phyloP scores from a whole-genome alignment of 2,888 invertebrate species.

The Phyllotreta cruciferae region DNA sequence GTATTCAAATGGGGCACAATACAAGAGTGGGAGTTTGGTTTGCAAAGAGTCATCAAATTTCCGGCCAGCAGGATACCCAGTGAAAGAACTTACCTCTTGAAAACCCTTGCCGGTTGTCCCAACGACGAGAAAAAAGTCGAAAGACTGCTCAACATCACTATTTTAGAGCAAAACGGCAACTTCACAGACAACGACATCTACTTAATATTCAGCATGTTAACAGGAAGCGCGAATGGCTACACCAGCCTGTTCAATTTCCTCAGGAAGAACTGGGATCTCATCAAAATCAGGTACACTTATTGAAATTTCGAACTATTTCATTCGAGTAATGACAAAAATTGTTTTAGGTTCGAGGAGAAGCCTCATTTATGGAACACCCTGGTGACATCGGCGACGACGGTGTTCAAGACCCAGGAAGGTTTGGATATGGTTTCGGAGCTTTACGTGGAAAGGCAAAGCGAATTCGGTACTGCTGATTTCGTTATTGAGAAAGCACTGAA shows the following conservation, averaged over 20 bases:
- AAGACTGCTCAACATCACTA: slow-evolving; percentile 70
- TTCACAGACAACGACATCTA: slow-evolving; percentile 80
- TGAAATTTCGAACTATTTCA: not conserved
- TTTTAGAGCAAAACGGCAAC: slow-evolving; percentile 73
- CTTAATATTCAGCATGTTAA: slow-evolving; percentile 77
- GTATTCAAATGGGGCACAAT: slow-evolving; percentile 83
- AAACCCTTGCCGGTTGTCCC: slow-evolving; percentile 81
- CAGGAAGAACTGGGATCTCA: slow-evolving; percentile 71
- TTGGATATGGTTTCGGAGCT: slow-evolving; percentile 72
- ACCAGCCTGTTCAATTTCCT: slow-evolving; percentile 76
- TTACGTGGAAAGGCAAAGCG: slow-evolving; percentile 68
- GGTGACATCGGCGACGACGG: slow-evolving; percentile 75
- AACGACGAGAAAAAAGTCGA: slow-evolving; percentile 74
- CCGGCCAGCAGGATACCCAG: slow-evolving; percentile 73
- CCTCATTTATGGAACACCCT: slow-evolving; percentile 80
- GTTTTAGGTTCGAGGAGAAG: slow-evolving; percentile 69
- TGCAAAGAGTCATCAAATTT: slow-evolving; percentile 78
- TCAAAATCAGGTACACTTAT: slow-evolving; percentile 67
- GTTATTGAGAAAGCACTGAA: slow-evolving; percentile 76
- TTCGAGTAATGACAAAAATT: slow-evolving; percentile 15
- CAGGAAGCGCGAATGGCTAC: slow-evolving; percentile 74
- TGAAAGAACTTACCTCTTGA: slow-evolving; percentile 78
- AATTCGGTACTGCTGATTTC: slow-evolving; percentile 77
- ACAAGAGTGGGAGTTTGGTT: slow-evolving; percentile 83
- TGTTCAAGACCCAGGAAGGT: slow-evolving; percentile 78